Percentiles rank a stretch among this genome's conserved stretches.
Conservation (phyloP, 2,797 vertebrate genomes). For the Urosaurus nigricauda region DNA sequence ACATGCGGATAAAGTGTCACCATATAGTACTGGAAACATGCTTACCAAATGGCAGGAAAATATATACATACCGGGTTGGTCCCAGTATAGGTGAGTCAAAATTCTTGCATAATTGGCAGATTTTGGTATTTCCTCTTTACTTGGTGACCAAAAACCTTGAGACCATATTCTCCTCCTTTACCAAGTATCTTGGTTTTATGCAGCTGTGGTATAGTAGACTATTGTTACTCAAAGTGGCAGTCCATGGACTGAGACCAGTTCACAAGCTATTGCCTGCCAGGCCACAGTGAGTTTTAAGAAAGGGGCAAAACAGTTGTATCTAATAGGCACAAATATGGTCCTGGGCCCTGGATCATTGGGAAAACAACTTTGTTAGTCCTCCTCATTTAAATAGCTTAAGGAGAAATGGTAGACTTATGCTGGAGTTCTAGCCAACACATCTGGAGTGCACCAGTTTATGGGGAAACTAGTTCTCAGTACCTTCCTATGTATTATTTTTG, state of each 20-base stretch:
- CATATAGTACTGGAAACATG: background rate
- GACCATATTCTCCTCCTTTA: background rate
- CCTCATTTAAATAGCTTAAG: too few species aligned
- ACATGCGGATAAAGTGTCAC: background rate
- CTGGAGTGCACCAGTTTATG: background rate
- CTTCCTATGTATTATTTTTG: background rate
- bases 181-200: background rate
- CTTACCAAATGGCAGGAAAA: background rate
- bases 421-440: background rate
- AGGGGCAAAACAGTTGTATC: too few species aligned
- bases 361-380: too few species aligned
- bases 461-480: background rate
- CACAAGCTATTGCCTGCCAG: too few species aligned
- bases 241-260: too few species aligned
- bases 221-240: too few species aligned
- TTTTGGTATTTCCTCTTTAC: background rate
- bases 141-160: background rate
- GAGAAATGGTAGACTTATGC: too few species aligned
- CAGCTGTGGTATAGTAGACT: too few species aligned
- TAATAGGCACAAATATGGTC: too few species aligned
- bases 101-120: background rate
- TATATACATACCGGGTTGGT: background rate
- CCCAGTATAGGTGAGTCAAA: background rate
- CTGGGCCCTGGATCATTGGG: too few species aligned
- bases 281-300: too few species aligned